Conservation (phyloP, 2,113 vertebrate genomes). For the Aphelocoma coerulescens region DNA sequence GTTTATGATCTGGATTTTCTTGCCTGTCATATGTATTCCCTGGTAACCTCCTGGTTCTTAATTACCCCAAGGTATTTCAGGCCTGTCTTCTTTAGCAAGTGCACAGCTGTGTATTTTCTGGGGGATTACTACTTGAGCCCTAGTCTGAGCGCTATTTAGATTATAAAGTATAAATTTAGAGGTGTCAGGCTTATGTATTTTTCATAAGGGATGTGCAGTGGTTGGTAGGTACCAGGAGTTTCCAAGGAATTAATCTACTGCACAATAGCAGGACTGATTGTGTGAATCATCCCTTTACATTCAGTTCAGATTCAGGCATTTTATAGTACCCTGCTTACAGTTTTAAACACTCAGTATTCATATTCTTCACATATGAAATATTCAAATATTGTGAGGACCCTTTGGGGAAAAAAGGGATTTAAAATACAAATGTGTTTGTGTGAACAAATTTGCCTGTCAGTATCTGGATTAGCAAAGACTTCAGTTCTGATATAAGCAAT, state of each 20-base stretch:
- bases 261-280: background rate
- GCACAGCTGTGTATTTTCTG: slow-evolving; percentile 3
- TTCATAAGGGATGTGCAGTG: background rate
- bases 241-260: background rate
- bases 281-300: background rate
- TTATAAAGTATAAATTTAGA: slow-evolving; percentile 11
- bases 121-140: background rate
- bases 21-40: background rate
- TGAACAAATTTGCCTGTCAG: background rate
- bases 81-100: background rate
- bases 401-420: background rate
- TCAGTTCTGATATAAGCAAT: background rate
- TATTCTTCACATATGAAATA: background rate
- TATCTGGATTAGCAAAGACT: background rate
- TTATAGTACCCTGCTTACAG: background rate
- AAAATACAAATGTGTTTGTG: background rate
- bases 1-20: background rate
- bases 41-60: background rate
- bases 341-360: background rate
- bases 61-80: slow-evolving; percentile 25
- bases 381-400: background rate
- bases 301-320: background rate
- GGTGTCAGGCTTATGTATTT: slow-evolving; percentile 4
- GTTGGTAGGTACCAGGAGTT: background rate
- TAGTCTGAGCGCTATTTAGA: background rate